Conservation (phyloP, 2,888 invertebrate genomes). For the Melanargia galathea region DNA sequence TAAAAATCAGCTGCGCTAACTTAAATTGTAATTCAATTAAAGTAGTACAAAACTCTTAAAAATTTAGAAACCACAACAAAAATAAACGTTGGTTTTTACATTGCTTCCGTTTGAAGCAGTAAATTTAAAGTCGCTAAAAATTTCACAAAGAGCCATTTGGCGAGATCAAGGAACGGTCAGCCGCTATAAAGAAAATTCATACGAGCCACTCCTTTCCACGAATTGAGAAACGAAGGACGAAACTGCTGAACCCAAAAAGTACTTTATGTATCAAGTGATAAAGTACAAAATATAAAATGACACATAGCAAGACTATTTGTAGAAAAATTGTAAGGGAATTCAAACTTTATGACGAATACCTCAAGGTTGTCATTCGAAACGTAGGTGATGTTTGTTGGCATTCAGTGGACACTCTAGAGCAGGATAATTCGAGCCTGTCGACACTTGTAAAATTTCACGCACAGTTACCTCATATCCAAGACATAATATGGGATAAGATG, state of each 20-base stretch:
- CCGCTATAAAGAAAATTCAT: constrained; percentile 36
- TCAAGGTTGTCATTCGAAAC: constrained; percentile 8
- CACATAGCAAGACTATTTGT: not conserved
- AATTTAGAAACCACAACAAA: not conserved
- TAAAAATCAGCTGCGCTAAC: no score
- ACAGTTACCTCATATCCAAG: constrained; percentile 56
- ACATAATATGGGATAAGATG: constrained; percentile 45
- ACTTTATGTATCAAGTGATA: constrained; percentile 9
- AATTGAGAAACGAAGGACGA: constrained; percentile 29
- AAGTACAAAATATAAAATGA: constrained; percentile 1
- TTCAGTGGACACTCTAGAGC: constrained; percentile 24
- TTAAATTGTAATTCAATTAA: no score
- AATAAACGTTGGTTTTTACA: constrained; percentile 7
- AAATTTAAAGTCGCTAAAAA: constrained; percentile 22
- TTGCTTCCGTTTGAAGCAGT: constrained; percentile 10
- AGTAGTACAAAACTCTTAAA: not conserved
- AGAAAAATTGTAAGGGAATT: not conserved
- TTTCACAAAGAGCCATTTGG: constrained; percentile 34
- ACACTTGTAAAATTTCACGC: constrained; percentile 73
- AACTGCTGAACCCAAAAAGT: constrained; percentile 10
- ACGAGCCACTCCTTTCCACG: constrained; percentile 31
- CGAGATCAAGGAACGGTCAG: constrained; percentile 37
- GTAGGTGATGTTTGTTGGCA: constrained; percentile 10
- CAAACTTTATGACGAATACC: not conserved
- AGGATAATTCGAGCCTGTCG: constrained; percentile 43